Evolutionary conservation across 2,797 vertebrate species (phyloP), one percentile per base, ranked within the genome.

Genomic region (Meriones psammophilus): DNA sequence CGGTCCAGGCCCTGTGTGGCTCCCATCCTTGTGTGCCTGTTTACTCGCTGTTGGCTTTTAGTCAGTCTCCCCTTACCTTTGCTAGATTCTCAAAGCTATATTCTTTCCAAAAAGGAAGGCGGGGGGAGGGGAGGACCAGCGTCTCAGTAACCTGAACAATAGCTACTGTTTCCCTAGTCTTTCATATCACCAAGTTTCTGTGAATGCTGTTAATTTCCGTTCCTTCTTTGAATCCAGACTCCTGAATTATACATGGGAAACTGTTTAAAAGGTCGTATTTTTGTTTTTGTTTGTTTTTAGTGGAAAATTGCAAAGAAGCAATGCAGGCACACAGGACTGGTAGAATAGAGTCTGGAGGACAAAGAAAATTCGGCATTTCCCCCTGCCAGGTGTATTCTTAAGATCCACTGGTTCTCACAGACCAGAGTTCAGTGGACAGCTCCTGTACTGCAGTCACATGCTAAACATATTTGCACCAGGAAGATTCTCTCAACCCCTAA

Each of bases 221-320:
- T 76, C 68, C 91, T 96, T 92, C 69, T 92, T 96, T 92, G 74
- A 96, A 83, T 73, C 60, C 85, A 95, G 69, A 92, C 71, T 92
- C 64, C 92, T 94, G 91, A 94, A 68, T 96, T 96, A 89, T 92
- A 91, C 56, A 33, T 39, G 13, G 13, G 42, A 93, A 76, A 79
- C 68, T 66, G 33, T 94, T 88, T 14, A 80, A 92, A 92, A 42
- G 13, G 30, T 62, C 62, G 5, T 30, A 24, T 74, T 33, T 60
- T 30, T 54, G 28, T 42, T 18, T 74, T 74, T 86, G 77, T 88
- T 89, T 87, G 93, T 80, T 71, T 90, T 46, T 10, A 87, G 89
- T 78, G 33, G 71, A 36, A 93, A 91, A 30, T 78, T 94, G 33
- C 76, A 86, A 86, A 93, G 68, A 93, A 94, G 50, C 64, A n/a